phyloP scores from a whole-genome alignment of 92 coral and sea anemone species.

The Phenganax stokvisi region DNA sequence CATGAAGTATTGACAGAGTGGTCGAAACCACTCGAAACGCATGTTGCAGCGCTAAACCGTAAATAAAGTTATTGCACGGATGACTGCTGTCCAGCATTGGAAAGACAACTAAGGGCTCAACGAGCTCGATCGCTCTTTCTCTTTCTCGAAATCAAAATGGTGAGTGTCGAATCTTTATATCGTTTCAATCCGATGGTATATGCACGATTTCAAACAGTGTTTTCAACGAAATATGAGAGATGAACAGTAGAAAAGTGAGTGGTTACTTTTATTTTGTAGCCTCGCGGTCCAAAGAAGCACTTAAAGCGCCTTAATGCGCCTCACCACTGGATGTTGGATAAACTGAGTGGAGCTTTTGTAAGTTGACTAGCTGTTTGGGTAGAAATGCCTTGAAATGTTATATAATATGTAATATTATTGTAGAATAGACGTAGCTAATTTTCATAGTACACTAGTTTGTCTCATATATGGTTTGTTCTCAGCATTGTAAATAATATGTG shows the following conservation, averaged over 20 bases:
- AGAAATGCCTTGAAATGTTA: not conserved
- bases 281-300: conserved; percentile 99
- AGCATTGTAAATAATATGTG: not conserved
- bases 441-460: not conserved
- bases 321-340: conserved; percentile 99
- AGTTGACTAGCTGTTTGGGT: conserved; percentile 38
- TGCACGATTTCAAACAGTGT: not conserved
- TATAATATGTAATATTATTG: not conserved
- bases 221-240: conserved; percentile 7
- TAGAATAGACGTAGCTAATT: not conserved
- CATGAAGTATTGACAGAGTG: too few species aligned
- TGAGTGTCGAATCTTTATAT: conserved; percentile 36
- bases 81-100: conserved; percentile 5
- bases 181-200: conserved; percentile 43
- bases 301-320: conserved; percentile 99
- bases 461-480: not conserved
- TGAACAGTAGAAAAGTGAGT: conserved; percentile 42
- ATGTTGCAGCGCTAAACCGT: conserved; percentile 29
- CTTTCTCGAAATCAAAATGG: conserved; percentile 32
- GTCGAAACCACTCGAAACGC: not conserved
- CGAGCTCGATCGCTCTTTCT: conserved; percentile 29
- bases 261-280: conserved; percentile 70
- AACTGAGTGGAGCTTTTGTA: conserved; percentile 95
- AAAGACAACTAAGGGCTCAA: not conserved
- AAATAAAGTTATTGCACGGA: not conserved